Evolutionary conservation across 2,888 invertebrate species (phyloP), one percentile per base, ranked within the genome.

Genomic region (Stictocephala bisonia): DNA sequence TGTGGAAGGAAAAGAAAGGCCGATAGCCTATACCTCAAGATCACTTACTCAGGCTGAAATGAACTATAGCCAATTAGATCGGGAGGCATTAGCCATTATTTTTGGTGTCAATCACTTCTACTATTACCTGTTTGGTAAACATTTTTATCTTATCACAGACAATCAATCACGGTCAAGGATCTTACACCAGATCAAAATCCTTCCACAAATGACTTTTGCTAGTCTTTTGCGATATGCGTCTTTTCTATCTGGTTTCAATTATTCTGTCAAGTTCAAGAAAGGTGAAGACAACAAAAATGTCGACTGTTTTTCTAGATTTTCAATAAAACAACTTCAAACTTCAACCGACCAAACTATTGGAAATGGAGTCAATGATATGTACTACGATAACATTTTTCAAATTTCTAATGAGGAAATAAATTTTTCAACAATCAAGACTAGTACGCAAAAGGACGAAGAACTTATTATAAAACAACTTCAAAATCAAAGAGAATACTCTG

Each of bases 41-140:
- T 56, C 75, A 58, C 68, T 73, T 22, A 75, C 75, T 29, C 35
- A 29, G 29, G 71, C 71, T 26, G 73, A 75, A 48, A 35, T 15
- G 15, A 73, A 73, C 31, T 77, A 78, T 41, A 71, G 72, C 22
- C 78, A 77, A 56, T 44, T 77, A 3, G 74, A 76, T 53, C 60
- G 74, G 44, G 77, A 75, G 72, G 75, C 76, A 0, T 44, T 73
- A 11, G 76, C 76, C 9, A 72, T 77, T 1, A 50, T 74, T 15
- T 70, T 76, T 20, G 75, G 35, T 13, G 75, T 29, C n/a, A 76
- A 26, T 22, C 74, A 72, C 31, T 76, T 75, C 50, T 74, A 44
- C 48, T 68, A 74, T 29, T 74, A 73, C 44, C 53, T 71, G 53
- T 74, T 31, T 73, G 68, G 66, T n/a, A 74, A 29, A 58, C 67